A percentile compares a stretch with the other conserved stretches of the same genome.
These are phyloP conservation scores for Potamarius usumacintae DNA, from an alignment of 2,113 vertebrate species.

Conservation along the genomic window DNA sequence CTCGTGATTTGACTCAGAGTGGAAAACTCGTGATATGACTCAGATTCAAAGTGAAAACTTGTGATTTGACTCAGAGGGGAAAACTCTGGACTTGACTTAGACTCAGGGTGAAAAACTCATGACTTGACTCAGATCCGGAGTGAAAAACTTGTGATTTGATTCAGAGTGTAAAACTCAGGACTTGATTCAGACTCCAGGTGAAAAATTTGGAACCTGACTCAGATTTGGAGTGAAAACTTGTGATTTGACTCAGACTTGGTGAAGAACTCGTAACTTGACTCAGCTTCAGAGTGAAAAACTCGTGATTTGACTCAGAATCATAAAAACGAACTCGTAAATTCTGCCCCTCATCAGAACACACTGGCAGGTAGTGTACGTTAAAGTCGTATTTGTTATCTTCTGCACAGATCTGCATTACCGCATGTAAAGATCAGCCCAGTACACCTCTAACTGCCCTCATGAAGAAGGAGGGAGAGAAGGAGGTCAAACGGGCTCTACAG, in stretches of 20 bases:
- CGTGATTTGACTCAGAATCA: background rate
- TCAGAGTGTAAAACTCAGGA: background rate
- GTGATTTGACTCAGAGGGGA: background rate
- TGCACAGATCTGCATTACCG: slow-evolving; percentile 78
- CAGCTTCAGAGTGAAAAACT: background rate
- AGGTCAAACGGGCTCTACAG: slow-evolving; percentile 77
- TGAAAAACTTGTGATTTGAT: background rate
- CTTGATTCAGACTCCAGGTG: background rate
- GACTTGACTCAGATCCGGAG: background rate
- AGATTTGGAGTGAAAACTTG: background rate
- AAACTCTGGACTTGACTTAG: background rate
- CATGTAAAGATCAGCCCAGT: slow-evolving; percentile 84
- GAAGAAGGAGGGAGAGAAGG: slow-evolving; percentile 78
- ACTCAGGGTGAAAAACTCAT: background rate
- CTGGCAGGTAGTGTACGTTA: background rate
- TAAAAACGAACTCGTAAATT: background rate
- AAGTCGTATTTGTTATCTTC: background rate
- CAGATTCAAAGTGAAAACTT: background rate
- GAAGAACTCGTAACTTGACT: background rate
- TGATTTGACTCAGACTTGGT: background rate
- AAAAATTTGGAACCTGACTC: background rate
- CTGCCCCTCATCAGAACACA: background rate
- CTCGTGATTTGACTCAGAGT: background rate
- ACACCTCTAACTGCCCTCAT: slow-evolving; percentile 79
- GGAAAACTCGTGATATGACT: no score